Evolutionary conservation across 2,797 vertebrate species (phyloP).

Genomic region (Hafferia zeledoni): DNA sequence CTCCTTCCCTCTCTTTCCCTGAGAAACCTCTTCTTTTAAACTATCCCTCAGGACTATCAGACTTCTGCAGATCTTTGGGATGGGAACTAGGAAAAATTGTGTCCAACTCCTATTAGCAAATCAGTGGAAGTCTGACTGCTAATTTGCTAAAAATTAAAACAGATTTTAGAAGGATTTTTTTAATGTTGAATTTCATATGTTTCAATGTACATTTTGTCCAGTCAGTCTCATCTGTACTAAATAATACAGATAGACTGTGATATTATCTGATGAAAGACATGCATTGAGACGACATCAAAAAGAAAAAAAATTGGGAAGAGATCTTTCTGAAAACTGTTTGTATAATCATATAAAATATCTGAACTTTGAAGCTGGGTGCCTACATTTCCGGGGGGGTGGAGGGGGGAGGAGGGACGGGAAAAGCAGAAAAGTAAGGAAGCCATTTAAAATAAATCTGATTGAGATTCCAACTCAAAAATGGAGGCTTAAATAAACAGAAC

Average conservation of each 20-base stretch:
- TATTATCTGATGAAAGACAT: not conserved
- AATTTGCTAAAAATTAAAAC: not conserved
- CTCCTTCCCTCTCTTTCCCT: not conserved
- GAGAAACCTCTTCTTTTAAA: not conserved
- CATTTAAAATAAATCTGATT: not conserved
- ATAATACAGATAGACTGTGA: not conserved
- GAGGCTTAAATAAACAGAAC: conserved; percentile 1
- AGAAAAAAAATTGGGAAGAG: not conserved
- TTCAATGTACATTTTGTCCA: not conserved
- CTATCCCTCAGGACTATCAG: not conserved
- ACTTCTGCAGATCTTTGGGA: not conserved
- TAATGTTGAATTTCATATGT: not conserved
- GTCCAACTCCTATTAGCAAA: not conserved
- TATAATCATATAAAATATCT: not conserved
- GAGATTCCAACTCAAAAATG: not conserved
- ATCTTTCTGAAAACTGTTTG: not conserved
- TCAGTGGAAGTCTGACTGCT: not conserved
- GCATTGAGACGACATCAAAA: not conserved
- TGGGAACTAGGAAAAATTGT: not conserved
- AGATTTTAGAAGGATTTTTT: not conserved
- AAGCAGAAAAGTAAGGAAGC: not conserved
- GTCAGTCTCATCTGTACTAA: rapidly evolving
- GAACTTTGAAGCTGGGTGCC: not conserved
- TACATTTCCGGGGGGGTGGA: not conserved
- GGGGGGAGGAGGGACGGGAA: too few species aligned